Conservation (phyloP, 2,888 invertebrate species). For the Hypselothyrea guttata region DNA sequence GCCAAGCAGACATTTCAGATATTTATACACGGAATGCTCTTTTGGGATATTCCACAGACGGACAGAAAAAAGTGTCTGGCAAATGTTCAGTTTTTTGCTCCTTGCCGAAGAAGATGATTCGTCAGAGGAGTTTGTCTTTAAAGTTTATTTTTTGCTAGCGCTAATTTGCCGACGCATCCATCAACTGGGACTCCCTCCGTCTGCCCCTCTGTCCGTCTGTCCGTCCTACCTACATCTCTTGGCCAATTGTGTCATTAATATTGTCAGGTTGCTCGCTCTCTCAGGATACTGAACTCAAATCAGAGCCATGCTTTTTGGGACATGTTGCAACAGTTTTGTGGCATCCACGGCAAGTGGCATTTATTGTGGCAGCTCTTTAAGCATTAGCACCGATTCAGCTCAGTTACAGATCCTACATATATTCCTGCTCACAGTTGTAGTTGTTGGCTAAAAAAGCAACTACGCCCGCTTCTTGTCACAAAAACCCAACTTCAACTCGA, state of each 20-base stretch:
- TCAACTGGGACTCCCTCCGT: constrained; percentile 42
- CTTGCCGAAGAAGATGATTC: constrained; percentile 31
- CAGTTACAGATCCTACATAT: constrained; percentile 3
- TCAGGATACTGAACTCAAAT: not conserved
- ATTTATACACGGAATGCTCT: constrained; percentile 53
- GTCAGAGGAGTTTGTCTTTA: constrained; percentile 20
- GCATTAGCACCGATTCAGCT: constrained; percentile 28
- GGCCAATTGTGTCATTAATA: constrained; percentile 54
- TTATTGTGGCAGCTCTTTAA: constrained; percentile 41
- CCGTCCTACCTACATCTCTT: not conserved
- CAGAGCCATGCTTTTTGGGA: not conserved
- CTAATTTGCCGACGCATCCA: constrained; percentile 76
- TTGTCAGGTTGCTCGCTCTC: constrained; percentile 42
- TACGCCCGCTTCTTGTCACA: constrained; percentile 39
- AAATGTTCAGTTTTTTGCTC: constrained; percentile 61
- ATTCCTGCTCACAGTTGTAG: constrained; percentile 27
- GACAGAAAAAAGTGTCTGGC: constrained; percentile 70
- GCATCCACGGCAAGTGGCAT: constrained; percentile 44
- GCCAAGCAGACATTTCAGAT: constrained; percentile 72
- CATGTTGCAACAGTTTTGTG: constrained; percentile 23
- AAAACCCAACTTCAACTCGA: constrained; percentile 4
- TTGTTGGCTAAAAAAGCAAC: constrained; percentile 37
- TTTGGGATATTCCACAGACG: constrained; percentile 9
- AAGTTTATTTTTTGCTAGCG: constrained; percentile 53
- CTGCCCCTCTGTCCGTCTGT: constrained; percentile 5